These are phyloP conservation scores for Sebastes taczanowskii DNA, from an alignment of 2,797 vertebrate genomes.

Conservation along the genomic window DNA sequence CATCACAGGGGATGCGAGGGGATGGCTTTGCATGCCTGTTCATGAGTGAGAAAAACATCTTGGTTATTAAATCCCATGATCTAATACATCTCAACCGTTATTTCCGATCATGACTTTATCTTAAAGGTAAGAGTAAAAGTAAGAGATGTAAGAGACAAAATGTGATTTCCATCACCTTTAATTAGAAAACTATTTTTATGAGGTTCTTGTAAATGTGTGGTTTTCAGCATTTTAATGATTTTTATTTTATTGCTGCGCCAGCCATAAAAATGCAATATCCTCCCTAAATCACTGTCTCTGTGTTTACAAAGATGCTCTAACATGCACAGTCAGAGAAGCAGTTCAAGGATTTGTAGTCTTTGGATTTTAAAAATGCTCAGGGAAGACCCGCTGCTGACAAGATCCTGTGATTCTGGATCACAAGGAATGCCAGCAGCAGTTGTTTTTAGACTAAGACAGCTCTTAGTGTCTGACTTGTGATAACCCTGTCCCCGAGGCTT, in stretches of 20 bases:
- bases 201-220: not conserved
- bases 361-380: not conserved
- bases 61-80: not conserved
- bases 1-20: not conserved
- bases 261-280: not conserved
- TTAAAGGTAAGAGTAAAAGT: not conserved
- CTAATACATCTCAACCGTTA: not conserved
- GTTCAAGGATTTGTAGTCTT: not conserved
- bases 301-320: not conserved
- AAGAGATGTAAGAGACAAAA: not conserved
- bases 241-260: not conserved
- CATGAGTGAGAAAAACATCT: not conserved
- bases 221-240: not conserved
- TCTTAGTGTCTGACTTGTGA: slow-evolving; percentile 28
- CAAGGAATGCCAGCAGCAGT: slow-evolving; percentile 26
- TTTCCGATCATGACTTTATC: not conserved
- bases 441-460: slow-evolving; percentile 40
- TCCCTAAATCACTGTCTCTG: not conserved
- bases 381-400: not conserved
- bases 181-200: not conserved
- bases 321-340: not conserved
- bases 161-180: not conserved
- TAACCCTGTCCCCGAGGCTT: slow-evolving; percentile 36
- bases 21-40: not conserved
- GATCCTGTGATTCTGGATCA: slow-evolving; percentile 22